phyloP scores from a whole-genome alignment of 1,140 invertebrate species.

The Drosophila sturtevanti region DNA sequence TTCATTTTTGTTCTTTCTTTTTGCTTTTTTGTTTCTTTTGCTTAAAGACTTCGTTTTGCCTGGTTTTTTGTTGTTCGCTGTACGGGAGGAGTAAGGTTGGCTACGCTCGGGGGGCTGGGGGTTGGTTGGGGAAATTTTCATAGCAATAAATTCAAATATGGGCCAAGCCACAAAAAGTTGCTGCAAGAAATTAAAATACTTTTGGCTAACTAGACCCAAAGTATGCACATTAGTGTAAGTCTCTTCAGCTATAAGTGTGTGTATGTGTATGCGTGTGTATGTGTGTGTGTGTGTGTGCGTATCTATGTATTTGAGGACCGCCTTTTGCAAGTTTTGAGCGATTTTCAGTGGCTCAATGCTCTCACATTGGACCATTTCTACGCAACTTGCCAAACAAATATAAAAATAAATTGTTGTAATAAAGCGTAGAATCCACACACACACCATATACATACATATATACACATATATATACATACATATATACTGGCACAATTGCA shows the following conservation, averaged over 20 bases:
- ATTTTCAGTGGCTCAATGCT: conserved; percentile 62
- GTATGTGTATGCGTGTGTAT: background rate
- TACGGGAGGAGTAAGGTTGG: too few species aligned
- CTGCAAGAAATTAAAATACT: conserved; percentile 62
- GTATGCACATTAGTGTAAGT: conserved; percentile 62
- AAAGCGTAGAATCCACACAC: conserved; percentile 46
- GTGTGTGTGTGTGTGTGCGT: conserved; percentile 13
- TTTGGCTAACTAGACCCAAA: conserved; percentile 61
- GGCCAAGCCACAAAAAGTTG: conserved; percentile 52
- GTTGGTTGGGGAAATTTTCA: background rate
- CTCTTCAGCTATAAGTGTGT: background rate
- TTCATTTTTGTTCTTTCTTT: background rate
- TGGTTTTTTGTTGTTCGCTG: too few species aligned
- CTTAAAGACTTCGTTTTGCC: too few species aligned
- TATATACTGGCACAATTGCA: conserved; percentile 8
- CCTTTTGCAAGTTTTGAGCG: conserved; percentile 61
- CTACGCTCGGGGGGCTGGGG: too few species aligned
- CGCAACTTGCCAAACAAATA: conserved; percentile 80
- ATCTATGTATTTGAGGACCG: conserved; percentile 12
- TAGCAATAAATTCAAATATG: conserved; percentile 45
- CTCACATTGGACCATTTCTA: conserved; percentile 70
- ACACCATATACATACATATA: too few species aligned
- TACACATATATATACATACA: conserved; percentile 20
- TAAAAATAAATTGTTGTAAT: conserved; percentile 81
- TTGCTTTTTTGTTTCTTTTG: too few species aligned